Evolutionary conservation across 2,888 invertebrate genomes (phyloP).

Genomic region (Alsophila aescularia): DNA sequence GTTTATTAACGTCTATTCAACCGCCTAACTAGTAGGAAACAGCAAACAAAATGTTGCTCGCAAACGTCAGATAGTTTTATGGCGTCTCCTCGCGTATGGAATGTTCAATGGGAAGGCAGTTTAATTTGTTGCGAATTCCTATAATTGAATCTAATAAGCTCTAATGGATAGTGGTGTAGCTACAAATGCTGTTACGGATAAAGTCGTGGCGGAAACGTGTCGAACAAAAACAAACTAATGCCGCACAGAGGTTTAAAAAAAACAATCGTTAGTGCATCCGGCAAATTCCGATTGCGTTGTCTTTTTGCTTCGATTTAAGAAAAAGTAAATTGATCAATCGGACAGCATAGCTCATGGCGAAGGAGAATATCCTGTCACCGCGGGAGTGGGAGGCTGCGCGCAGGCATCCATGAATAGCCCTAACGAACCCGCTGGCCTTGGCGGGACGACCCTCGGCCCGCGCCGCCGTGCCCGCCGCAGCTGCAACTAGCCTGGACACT

Average conservation of each 20-base stretch:
- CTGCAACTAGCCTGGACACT: slow-evolving; percentile 39
- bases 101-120: slow-evolving; percentile 35
- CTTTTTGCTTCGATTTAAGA: slow-evolving; percentile 73
- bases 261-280: slow-evolving; percentile 83
- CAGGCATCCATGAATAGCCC: slow-evolving; percentile 82
- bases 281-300: slow-evolving; percentile 76
- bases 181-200: slow-evolving; percentile 53
- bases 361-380: slow-evolving; percentile 75
- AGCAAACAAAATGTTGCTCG: slow-evolving; percentile 45
- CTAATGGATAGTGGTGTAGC: slow-evolving; percentile 45
- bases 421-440: slow-evolving; percentile 83
- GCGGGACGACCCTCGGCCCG: slow-evolving; percentile 63
- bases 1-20: slow-evolving; percentile 54
- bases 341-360: slow-evolving; percentile 69
- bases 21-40: slow-evolving; percentile 42
- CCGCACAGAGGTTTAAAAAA: slow-evolving; percentile 69
- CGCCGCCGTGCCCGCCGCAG: slow-evolving; percentile 35
- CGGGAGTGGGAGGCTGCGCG: slow-evolving; percentile 61
- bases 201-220: slow-evolving; percentile 67
- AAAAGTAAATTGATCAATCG: slow-evolving; percentile 75
- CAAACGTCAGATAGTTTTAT: slow-evolving; percentile 36
- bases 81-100: slow-evolving; percentile 36
- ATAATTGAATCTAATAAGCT: slow-evolving; percentile 48
- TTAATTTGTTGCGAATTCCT: slow-evolving; percentile 41
- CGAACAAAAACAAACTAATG: slow-evolving; percentile 72